Conservation (phyloP, 2,113 vertebrate species). For the Mobula birostris region DNA sequence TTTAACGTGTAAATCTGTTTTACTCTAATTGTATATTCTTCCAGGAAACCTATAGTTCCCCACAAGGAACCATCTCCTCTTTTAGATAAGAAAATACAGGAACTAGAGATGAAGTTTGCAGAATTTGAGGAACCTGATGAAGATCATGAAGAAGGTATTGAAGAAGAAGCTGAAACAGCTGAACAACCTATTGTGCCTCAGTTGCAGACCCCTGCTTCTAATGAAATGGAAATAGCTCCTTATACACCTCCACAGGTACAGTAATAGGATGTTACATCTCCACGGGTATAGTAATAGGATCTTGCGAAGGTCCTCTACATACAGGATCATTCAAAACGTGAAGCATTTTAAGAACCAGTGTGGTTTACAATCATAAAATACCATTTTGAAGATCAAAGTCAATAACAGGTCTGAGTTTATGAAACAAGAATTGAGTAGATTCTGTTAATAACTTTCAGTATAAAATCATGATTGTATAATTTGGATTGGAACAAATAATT, state of each 20-base stretch:
- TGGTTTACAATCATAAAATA: not conserved
- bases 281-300: slow-evolving; percentile 67
- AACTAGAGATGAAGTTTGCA: slow-evolving; percentile 95
- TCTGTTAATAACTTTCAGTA: not conserved
- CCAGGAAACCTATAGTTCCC: slow-evolving; percentile 90
- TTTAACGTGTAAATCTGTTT: not conserved
- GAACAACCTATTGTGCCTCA: slow-evolving; percentile 76
- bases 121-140: slow-evolving; percentile 88
- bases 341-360: not conserved
- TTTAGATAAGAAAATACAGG: slow-evolving; percentile 90
- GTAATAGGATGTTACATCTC: slow-evolving; percentile 57
- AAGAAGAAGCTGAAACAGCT: slow-evolving; percentile 82
- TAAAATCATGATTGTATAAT: not conserved
- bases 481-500: not conserved
- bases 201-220: slow-evolving; percentile 74
- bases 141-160: slow-evolving; percentile 89
- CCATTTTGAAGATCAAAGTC: not conserved
- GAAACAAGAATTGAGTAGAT: not conserved
- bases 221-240: slow-evolving; percentile 84
- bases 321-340: not conserved
- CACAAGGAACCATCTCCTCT: slow-evolving; percentile 95
- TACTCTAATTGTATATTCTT: slow-evolving; percentile 37
- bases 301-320: not conserved
- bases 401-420: not conserved
- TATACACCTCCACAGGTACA: slow-evolving; percentile 90